A percentile compares a stretch with the other conserved stretches of the same genome.
phyloP scores from a whole-genome alignment of 2,113 vertebrate species.

The Xyrauchen texanus region DNA sequence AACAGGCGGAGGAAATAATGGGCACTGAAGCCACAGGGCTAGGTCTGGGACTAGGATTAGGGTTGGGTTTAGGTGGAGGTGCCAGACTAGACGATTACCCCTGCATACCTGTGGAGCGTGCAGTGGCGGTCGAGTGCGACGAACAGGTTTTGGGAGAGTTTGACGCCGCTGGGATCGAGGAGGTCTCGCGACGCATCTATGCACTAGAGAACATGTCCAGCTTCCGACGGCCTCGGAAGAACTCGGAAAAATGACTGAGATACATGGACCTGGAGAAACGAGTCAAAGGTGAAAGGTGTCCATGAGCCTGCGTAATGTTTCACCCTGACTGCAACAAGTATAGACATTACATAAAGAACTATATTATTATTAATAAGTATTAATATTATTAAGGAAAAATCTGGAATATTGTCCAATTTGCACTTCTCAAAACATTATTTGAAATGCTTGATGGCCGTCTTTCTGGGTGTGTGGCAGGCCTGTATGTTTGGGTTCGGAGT shows the following conservation, averaged over 20 bases:
- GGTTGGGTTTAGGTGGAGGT: constrained; percentile 65
- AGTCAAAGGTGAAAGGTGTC: constrained; percentile 1
- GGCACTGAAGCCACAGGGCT: constrained; percentile 86
- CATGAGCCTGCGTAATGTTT: constrained; percentile 10
- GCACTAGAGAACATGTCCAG: constrained; percentile 94
- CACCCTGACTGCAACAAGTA: constrained; percentile 40
- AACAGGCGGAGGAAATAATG: constrained; percentile 94
- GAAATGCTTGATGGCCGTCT: constrained; percentile 56
- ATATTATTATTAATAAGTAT: constrained; percentile 47
- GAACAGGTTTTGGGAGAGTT: constrained; percentile 94
- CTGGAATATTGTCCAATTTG: constrained; percentile 75
- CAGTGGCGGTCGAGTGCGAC: constrained; percentile 92
- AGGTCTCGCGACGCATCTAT: constrained; percentile 95
- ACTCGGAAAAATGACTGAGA: constrained; percentile 87
- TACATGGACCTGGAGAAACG: constrained; percentile 25
- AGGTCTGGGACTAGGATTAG: constrained; percentile 49
- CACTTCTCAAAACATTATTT: constrained; percentile 78
- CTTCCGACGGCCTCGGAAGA: constrained; percentile 90
- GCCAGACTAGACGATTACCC: constrained; percentile 83
- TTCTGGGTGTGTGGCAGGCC: constrained; percentile 60
- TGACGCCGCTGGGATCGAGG: constrained; percentile 83
- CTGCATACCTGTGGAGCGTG: constrained; percentile 92
- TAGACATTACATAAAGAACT: constrained; percentile 39
- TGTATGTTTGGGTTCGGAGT: background rate
- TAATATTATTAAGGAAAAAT: constrained; percentile 51